Percentiles rank a stretch among this genome's conserved stretches.
Conservation (phyloP, 2,113 vertebrate species). For the Salvator merianae region DNA sequence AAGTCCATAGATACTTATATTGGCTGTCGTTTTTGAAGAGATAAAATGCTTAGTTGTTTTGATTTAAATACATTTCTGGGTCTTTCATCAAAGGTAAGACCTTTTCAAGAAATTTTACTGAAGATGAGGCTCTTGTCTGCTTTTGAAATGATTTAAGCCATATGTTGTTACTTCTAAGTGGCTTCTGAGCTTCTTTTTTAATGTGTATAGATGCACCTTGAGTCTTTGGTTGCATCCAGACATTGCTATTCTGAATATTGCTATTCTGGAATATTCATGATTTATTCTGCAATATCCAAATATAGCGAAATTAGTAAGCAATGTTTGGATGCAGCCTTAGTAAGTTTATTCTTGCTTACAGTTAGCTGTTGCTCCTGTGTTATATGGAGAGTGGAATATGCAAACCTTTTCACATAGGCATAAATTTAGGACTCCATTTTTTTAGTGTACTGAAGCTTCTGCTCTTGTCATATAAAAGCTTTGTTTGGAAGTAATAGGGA, state of each 20-base stretch:
- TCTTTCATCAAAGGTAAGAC: not conserved
- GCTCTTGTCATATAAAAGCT: not conserved
- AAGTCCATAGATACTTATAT: not conserved
- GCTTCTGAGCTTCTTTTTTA: too few species aligned
- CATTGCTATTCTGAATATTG: not conserved
- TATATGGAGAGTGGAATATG: not conserved
- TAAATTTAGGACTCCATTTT: not conserved
- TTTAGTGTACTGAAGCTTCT: not conserved
- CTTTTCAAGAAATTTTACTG: not conserved
- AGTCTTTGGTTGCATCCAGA: too few species aligned
- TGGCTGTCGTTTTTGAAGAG: not conserved
- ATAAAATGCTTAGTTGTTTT: not conserved
- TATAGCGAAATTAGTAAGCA: too few species aligned
- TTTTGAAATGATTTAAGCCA: not conserved
- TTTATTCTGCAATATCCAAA: too few species aligned
- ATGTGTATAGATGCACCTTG: not conserved
- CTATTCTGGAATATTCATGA: not conserved
- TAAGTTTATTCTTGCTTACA: not conserved
- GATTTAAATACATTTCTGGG: not conserved
- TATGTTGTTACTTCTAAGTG: not conserved
- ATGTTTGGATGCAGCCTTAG: too few species aligned
- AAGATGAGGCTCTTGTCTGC: not conserved
- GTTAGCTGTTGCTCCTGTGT: not conserved
- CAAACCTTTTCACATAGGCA: not conserved
- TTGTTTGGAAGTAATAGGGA: not conserved